A percentile compares a stretch with the other conserved stretches of the same genome.
Conservation (phyloP, 2,113 vertebrate genomes). For the Fulmarus glacialis region DNA sequence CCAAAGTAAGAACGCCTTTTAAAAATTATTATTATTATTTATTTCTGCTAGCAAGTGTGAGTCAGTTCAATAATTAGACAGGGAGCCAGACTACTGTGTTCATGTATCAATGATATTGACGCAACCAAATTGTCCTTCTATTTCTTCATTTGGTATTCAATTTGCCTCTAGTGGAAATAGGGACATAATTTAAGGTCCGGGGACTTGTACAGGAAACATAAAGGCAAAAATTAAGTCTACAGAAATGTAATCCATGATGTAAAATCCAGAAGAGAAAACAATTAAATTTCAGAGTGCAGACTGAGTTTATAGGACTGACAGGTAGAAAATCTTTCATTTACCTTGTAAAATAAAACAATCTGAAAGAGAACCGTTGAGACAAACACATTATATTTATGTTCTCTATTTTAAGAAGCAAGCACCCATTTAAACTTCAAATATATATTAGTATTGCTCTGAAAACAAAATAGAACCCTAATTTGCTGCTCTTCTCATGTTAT, state of each 20-base stretch:
- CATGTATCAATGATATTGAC: neutral
- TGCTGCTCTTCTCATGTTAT: neutral
- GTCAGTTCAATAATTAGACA: conserved; percentile 11
- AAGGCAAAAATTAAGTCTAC: neutral
- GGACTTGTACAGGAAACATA: neutral
- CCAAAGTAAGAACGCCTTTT: neutral
- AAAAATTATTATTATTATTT: neutral
- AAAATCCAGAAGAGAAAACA: neutral
- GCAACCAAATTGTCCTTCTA: neutral
- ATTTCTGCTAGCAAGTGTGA: neutral
- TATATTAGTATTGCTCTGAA: neutral
- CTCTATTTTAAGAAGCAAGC: neutral
- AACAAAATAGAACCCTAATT: neutral
- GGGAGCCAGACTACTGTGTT: neutral
- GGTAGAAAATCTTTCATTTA: neutral
- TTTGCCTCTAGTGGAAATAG: neutral
- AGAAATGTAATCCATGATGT: neutral
- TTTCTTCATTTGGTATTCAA: conserved; percentile 10
- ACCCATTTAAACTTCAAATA: neutral
- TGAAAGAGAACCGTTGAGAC: neutral
- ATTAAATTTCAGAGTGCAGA: neutral
- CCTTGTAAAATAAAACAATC: neutral
- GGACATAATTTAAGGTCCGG: neutral
- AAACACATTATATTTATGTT: neutral
- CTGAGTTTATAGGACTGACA: neutral